Evolutionary conservation across 1,140 invertebrate species (phyloP).

Genomic region (Laodelphax striatellus): DNA sequence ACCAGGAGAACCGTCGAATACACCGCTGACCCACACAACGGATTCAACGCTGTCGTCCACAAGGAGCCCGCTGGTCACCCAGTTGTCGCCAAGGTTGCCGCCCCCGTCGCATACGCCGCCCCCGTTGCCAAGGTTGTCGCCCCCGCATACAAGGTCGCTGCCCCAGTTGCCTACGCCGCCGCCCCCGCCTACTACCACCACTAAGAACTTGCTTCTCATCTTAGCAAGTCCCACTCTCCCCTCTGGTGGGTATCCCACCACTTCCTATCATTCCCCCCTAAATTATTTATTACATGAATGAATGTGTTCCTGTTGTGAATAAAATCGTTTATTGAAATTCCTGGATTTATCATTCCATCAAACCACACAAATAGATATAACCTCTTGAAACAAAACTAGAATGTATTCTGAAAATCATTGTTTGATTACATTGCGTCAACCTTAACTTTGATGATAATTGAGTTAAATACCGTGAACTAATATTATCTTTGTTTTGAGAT

Average conservation of each 20-base stretch:
- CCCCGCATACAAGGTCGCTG: conserved; percentile 6
- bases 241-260: conserved; percentile 7
- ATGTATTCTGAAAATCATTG: too few relatives aligned
- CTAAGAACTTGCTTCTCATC: conserved; percentile 13
- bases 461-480: too few relatives aligned
- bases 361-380: too few relatives aligned
- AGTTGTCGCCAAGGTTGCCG: conserved; percentile 9
- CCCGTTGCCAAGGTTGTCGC: conserved; percentile 20
- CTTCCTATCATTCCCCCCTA: neutral
- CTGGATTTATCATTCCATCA: neutral
- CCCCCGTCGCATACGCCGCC: conserved; percentile 17
- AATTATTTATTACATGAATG: neutral
- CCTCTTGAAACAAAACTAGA: too few relatives aligned
- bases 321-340: neutral
- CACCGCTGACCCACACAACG: conserved; percentile 19
- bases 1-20: conserved; percentile 23
- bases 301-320: neutral
- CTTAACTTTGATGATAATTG: too few relatives aligned
- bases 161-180: conserved; percentile 7
- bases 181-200: conserved; percentile 34
- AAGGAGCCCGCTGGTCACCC: conserved; percentile 6
- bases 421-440: too few relatives aligned
- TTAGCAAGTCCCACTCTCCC: conserved; percentile 2
- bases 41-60: conserved; percentile 12
- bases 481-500: too few relatives aligned